Percentiles rank a stretch among this genome's conserved stretches.
phyloP scores from a whole-genome alignment of 2,888 invertebrate species.

The Eupeodes latifasciatus region DNA sequence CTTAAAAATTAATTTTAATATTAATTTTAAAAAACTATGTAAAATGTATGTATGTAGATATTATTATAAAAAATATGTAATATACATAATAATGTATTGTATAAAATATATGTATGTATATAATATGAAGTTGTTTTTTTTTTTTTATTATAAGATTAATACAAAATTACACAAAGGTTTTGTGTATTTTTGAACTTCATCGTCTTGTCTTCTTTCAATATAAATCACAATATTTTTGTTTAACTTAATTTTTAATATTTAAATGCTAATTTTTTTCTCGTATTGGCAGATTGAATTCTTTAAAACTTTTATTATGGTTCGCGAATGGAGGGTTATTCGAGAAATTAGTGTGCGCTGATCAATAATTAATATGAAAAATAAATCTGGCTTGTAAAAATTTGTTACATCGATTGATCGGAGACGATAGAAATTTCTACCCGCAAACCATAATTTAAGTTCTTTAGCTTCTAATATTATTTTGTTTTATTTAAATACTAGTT shows the following conservation, averaged over 20 bases:
- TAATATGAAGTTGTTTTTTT: not conserved
- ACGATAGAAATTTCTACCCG: too few species aligned
- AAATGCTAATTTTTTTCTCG: conserved; percentile 46
- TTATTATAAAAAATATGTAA: conserved; percentile 10
- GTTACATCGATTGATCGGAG: too few species aligned
- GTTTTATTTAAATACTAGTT: too few species aligned
- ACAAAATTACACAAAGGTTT: not conserved
- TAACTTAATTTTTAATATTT: conserved; percentile 41
- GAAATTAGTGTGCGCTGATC: not conserved
- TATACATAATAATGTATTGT: not conserved
- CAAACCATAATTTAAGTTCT: too few species aligned
- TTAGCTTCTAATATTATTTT: too few species aligned
- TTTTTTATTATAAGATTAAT: not conserved
- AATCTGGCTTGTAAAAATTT: not conserved
- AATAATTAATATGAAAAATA: not conserved
- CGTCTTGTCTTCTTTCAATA: conserved; percentile 41
- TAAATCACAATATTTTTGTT: conserved; percentile 63
- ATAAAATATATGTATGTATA: not conserved
- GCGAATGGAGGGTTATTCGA: not conserved
- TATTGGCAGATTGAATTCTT: conserved; percentile 46
- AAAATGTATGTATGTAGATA: not conserved
- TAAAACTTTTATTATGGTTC: not conserved
- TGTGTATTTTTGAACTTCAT: conserved; percentile 31
- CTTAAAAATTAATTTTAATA: conserved; percentile 22
- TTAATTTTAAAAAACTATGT: conserved; percentile 14